Evolutionary conservation across 2,888 invertebrate genomes (phyloP).

Genomic region (Dichetophora obliterata): DNA sequence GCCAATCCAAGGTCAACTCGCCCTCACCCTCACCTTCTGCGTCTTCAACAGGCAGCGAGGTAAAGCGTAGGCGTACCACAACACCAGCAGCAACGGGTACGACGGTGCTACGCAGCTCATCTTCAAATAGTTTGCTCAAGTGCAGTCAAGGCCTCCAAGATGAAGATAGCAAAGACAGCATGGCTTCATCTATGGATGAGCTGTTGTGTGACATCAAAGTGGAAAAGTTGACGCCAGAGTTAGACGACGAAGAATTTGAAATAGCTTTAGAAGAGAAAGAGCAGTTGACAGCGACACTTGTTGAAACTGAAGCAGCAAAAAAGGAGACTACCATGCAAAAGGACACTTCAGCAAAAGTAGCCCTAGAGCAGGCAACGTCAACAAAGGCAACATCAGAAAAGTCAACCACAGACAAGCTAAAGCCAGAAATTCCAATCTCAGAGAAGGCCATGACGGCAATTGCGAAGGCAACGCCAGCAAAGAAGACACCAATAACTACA

Average conservation of each 20-base stretch:
- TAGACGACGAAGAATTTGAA: slow-evolving; percentile 46
- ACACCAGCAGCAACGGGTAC: slow-evolving; percentile 43
- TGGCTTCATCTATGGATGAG: slow-evolving; percentile 64
- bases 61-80: slow-evolving; percentile 50
- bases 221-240: slow-evolving; percentile 58
- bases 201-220: slow-evolving; percentile 58
- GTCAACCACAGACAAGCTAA: background rate
- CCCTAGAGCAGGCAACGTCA: background rate
- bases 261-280: slow-evolving; percentile 33
- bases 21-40: slow-evolving; percentile 50
- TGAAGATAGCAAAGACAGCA: slow-evolving; percentile 66
- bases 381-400: background rate
- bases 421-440: background rate
- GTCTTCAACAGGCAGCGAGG: slow-evolving; percentile 37
- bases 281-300: background rate
- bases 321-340: background rate
- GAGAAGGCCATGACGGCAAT: background rate
- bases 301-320: background rate
- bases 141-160: slow-evolving; percentile 49
- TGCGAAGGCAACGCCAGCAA: background rate
- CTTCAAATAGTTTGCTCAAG: slow-evolving; percentile 54
- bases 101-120: slow-evolving; percentile 48
- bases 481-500: slow-evolving; percentile 14
- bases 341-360: background rate
- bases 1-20: slow-evolving; percentile 56